Evolutionary conservation across 2,888 invertebrate genomes (phyloP), one percentile per base, ranked within the genome.

Genomic region (Idaea biselata): DNA sequence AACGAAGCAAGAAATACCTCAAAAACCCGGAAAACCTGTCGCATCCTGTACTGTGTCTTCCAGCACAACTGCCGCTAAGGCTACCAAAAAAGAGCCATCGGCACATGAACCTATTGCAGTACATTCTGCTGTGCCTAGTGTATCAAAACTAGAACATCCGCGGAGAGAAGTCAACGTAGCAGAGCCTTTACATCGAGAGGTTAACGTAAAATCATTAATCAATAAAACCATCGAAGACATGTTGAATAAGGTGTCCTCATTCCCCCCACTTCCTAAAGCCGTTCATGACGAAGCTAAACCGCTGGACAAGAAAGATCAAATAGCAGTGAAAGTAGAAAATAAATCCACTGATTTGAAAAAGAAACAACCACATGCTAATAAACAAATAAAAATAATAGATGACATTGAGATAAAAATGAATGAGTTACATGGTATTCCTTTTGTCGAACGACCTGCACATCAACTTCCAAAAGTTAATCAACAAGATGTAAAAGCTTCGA

Each of bases 361-460:
- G 57, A 69, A 71, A 61, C 68, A 66, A 32, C 73, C 76, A 59
- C 72, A 76, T 62, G 66, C 73, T 16, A 71, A 72, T 32, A 75
- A 80, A 55, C 73, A 75, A 58, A 63, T 61, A n/a, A 75, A 69
- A 18, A 74, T 79, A 6, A 73, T 89, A 58, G 89, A 91, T 68
- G 88, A 85, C 57, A 89, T 92, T 63, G 91, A 92, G 81, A 88
- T 83, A 81, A 87, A 91, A 77, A 91, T 92, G 91, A 91, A 91
- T 65, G 91, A 91, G 72, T 74, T 91, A 62, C 92, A 92, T 67
- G 92, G 92, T 16, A 88, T 90, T 54, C 87, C 88, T 33, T 87
- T 86, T 64, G 82, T 87, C 16, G 89, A 89, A 72, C 78, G 87
- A 69, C 87, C 89, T 25, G 74, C 81, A 2, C 86, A 88, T 70